phyloP scores from a whole-genome alignment of 2,888 invertebrate species.

The Drosophila kuntzei region DNA sequence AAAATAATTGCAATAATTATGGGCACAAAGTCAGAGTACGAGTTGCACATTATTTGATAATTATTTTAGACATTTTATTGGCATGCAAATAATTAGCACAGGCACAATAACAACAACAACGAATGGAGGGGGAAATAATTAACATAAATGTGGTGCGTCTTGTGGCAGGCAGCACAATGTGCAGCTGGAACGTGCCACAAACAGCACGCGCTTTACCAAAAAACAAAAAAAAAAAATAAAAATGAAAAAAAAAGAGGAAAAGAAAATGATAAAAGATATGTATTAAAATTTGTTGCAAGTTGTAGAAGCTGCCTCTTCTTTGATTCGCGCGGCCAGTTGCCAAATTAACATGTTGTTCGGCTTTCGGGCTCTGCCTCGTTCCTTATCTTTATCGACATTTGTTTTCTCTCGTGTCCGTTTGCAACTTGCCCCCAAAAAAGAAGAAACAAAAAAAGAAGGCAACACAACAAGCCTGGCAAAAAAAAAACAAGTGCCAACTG shows the following conservation, averaged over 20 bases:
- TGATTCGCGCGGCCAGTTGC: conserved; percentile 41
- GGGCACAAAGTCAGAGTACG: conserved; percentile 10
- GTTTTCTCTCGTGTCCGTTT: conserved; percentile 40
- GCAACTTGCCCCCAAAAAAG: conserved; percentile 39
- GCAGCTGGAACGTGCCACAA: conserved; percentile 30
- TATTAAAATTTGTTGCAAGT: conserved; percentile 11
- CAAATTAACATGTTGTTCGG: conserved; percentile 59
- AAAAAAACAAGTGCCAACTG: conserved; percentile 71
- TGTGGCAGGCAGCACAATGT: conserved; percentile 20
- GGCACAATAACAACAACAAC: neutral
- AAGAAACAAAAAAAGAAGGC: conserved; percentile 1
- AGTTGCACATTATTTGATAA: conserved; percentile 25
- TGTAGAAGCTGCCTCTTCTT: conserved; percentile 10
- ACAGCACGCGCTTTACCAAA: conserved; percentile 17
- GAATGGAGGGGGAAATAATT: conserved; percentile 2
- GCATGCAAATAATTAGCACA: conserved; percentile 13
- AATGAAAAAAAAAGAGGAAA: neutral
- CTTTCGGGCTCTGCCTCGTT: conserved; percentile 19
- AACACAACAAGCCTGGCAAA: conserved; percentile 11
- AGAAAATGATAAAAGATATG: neutral
- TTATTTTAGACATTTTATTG: conserved; percentile 10
- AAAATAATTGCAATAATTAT: conserved; percentile 72
- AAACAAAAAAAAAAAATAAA: neutral
- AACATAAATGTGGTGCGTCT: conserved; percentile 19
- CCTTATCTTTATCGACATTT: conserved; percentile 67